Evolutionary conservation across 2,888 invertebrate species (phyloP).

Genomic region (Thyatira batis): DNA sequence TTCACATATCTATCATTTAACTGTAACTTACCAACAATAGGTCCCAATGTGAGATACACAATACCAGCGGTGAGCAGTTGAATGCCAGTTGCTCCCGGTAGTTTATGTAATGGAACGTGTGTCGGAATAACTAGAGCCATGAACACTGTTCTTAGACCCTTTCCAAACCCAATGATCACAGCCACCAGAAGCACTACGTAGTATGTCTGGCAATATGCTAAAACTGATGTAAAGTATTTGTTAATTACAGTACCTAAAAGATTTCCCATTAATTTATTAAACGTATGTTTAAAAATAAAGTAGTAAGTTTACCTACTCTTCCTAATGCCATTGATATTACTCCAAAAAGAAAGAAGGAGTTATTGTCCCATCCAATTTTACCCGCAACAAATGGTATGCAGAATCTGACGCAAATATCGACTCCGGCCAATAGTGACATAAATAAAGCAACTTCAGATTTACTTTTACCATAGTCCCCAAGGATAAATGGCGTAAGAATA

Average conservation of each 20-base stretch:
- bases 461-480: constrained; percentile 85
- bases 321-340: constrained; percentile 85
- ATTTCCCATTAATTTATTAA: too few species aligned
- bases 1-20: not conserved
- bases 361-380: constrained; percentile 86
- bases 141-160: constrained; percentile 87
- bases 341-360: constrained; percentile 87
- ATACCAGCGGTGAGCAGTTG: constrained; percentile 86
- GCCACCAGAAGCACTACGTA: constrained; percentile 81
- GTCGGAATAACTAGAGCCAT: constrained; percentile 88
- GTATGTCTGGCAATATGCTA: constrained; percentile 84
- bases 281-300: constrained; percentile 4
- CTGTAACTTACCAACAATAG: constrained; percentile 83
- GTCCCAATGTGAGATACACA: constrained; percentile 83
- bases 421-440: constrained; percentile 86
- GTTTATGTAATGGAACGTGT: constrained; percentile 85
- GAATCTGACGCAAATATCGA: constrained; percentile 85
- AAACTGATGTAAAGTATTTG: constrained; percentile 63
- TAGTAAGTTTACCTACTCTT: constrained; percentile 79
- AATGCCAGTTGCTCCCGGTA: constrained; percentile 87
- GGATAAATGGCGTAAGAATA: constrained; percentile 87
- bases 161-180: constrained; percentile 86
- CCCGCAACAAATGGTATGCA: constrained; percentile 86
- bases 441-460: constrained; percentile 84
- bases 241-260: constrained; percentile 1